A percentile compares a stretch with the other conserved stretches of the same genome.
Evolutionary conservation across 2,113 vertebrate species (phyloP).

Genomic region (Heteronetta atricapilla): DNA sequence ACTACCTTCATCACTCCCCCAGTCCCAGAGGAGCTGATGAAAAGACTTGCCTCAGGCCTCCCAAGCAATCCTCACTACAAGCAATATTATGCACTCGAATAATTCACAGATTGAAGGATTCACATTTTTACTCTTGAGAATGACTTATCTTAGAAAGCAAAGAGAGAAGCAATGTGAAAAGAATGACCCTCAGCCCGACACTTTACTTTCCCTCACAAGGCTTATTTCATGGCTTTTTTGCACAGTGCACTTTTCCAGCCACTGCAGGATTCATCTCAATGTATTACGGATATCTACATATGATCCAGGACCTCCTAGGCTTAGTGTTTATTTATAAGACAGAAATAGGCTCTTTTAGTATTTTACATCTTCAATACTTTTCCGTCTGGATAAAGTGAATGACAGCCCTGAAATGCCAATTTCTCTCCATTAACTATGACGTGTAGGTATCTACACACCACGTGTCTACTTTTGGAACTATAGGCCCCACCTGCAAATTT

Average conservation of each 20-base stretch:
- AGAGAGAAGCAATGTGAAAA: background rate
- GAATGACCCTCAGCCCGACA: background rate
- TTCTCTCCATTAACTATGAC: background rate
- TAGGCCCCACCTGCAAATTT: background rate
- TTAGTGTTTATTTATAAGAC: background rate
- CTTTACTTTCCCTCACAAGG: background rate
- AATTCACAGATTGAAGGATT: background rate
- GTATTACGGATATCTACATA: background rate
- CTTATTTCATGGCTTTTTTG: background rate
- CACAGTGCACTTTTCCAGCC: background rate
- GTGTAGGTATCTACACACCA: accelerated
- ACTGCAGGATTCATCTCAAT: background rate
- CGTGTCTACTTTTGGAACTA: background rate
- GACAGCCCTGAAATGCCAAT: background rate
- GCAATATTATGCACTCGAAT: background rate
- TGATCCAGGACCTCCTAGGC: background rate
- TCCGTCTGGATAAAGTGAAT: background rate
- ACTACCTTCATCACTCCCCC: background rate
- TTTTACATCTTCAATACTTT: background rate
- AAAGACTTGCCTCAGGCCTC: slow-evolving; percentile 1
- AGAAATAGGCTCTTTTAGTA: background rate
- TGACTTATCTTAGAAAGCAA: background rate
- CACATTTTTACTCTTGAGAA: slow-evolving; percentile 7
- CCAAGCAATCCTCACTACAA: background rate
- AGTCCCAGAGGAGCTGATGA: slow-evolving; percentile 2